phyloP scores from a whole-genome alignment of 2,888 invertebrate species.

The Phaedon cochleariae region DNA sequence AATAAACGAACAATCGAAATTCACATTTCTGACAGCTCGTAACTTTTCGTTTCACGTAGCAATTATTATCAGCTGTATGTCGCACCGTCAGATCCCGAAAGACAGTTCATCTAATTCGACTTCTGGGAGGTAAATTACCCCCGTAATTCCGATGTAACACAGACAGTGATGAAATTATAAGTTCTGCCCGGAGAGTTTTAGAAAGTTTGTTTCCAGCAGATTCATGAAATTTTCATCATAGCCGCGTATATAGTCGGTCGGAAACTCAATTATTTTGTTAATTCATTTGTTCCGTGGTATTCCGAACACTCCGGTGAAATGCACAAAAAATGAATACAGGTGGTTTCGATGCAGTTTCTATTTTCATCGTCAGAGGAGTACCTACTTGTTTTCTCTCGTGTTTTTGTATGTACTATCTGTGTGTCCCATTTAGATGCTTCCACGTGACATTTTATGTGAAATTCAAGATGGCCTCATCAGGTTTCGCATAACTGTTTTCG shows the following conservation, averaged over 20 bases:
- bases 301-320: background rate
- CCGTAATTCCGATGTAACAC: slow-evolving; percentile 32
- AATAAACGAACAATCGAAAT: too few relatives aligned
- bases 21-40: too few relatives aligned
- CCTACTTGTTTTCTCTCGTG: background rate
- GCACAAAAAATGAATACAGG: background rate
- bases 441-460: too few relatives aligned
- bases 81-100: slow-evolving; percentile 37
- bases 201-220: slow-evolving; percentile 33
- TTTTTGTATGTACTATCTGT: too few relatives aligned
- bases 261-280: slow-evolving; percentile 38
- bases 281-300: slow-evolving; percentile 28
- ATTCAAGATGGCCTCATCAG: too few relatives aligned
- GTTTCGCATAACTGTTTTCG: too few relatives aligned
- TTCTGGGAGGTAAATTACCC: slow-evolving; percentile 34
- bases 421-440: too few relatives aligned
- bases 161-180: slow-evolving; percentile 38
- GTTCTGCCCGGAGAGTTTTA: slow-evolving; percentile 23
- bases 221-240: slow-evolving; percentile 42
- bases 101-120: slow-evolving; percentile 39
- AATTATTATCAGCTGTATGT: slow-evolving; percentile 18
- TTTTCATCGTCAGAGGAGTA: background rate
- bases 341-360: background rate
- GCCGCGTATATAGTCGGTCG: slow-evolving; percentile 4
- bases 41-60: background rate